Evolutionary conservation across 2,888 invertebrate genomes (phyloP).

Genomic region (Calliscelio sp.): DNA sequence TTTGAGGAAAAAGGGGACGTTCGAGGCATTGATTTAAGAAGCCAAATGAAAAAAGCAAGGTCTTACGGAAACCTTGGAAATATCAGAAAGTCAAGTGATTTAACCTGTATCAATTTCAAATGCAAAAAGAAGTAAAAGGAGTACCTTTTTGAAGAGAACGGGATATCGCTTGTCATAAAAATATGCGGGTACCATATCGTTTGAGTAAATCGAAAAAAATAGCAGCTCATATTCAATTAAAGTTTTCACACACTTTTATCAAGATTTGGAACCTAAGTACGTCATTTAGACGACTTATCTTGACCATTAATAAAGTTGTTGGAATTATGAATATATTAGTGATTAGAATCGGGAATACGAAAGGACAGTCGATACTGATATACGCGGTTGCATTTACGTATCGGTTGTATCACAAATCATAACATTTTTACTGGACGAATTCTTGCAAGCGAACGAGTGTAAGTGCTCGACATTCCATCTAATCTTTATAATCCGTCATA

Average conservation of each 20-base stretch:
- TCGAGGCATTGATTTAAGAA: constrained; percentile 63
- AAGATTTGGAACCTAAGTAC: constrained; percentile 32
- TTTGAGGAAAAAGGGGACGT: constrained; percentile 14
- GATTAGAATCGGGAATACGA: constrained; percentile 32
- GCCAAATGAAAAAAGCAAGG: constrained; percentile 57
- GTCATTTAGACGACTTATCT: constrained; percentile 28
- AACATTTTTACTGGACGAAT: constrained; percentile 44
- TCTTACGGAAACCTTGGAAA: constrained; percentile 63
- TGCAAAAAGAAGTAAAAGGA: constrained; percentile 32
- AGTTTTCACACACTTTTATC: constrained; percentile 30
- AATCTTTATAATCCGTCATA: constrained; percentile 67
- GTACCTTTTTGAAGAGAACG: constrained; percentile 13
- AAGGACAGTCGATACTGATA: constrained; percentile 27
- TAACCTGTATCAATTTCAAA: constrained; percentile 52
- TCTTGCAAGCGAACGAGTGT: constrained; percentile 28
- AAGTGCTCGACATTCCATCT: constrained; percentile 59
- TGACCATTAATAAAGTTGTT: constrained; percentile 41
- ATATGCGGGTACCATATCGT: neutral
- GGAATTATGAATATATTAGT: constrained; percentile 41
- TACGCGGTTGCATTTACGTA: constrained; percentile 38
- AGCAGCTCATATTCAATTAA: constrained; percentile 4
- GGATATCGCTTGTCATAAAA: constrained; percentile 10
- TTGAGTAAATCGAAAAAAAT: constrained; percentile 1
- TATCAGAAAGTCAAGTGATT: constrained; percentile 65
- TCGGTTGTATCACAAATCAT: constrained; percentile 46